These are phyloP conservation scores for Eledone cirrhosa DNA, from an alignment of 2,888 invertebrate genomes.

Conservation along the genomic window DNA sequence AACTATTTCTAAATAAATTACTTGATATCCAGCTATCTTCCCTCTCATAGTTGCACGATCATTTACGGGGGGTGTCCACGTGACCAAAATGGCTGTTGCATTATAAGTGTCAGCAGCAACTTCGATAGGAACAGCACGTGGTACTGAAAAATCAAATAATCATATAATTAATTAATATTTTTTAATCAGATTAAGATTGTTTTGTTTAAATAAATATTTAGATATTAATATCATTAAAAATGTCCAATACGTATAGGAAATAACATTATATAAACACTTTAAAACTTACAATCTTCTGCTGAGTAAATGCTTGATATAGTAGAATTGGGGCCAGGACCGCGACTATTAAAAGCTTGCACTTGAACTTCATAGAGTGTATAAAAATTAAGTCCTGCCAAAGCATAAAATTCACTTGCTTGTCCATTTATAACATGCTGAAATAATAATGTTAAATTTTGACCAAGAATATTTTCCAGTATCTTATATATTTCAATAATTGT, in stretches of 20 bases:
- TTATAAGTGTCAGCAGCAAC: slow-evolving; percentile 83
- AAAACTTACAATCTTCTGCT: slow-evolving; percentile 58
- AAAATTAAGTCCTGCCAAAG: slow-evolving; percentile 56
- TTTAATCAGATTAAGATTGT: no score
- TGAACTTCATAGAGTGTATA: slow-evolving; percentile 64
- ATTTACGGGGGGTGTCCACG: slow-evolving; percentile 88
- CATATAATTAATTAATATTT: no score
- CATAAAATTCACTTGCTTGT: slow-evolving; percentile 34
- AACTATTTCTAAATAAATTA: slow-evolving; percentile 60
- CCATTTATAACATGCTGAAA: slow-evolving; percentile 37
- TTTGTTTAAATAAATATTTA: no score
- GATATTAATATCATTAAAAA: no score
- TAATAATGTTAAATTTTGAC: neutral
- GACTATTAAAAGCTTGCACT: slow-evolving; percentile 56
- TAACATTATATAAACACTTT: neutral
- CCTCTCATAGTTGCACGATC: slow-evolving; percentile 88
- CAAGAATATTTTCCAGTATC: no score
- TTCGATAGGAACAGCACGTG: slow-evolving; percentile 80
- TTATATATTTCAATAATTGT: no score
- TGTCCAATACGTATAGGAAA: neutral
- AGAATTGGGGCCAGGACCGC: slow-evolving; percentile 86
- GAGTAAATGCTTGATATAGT: slow-evolving; percentile 72
- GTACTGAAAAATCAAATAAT: slow-evolving; percentile 47
- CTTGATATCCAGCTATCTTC: slow-evolving; percentile 88
- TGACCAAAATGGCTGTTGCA: slow-evolving; percentile 89